Base-by-base conservation (phyloP, 2,888 invertebrate species). In the Trissonchulus latispiculum region DNA sequence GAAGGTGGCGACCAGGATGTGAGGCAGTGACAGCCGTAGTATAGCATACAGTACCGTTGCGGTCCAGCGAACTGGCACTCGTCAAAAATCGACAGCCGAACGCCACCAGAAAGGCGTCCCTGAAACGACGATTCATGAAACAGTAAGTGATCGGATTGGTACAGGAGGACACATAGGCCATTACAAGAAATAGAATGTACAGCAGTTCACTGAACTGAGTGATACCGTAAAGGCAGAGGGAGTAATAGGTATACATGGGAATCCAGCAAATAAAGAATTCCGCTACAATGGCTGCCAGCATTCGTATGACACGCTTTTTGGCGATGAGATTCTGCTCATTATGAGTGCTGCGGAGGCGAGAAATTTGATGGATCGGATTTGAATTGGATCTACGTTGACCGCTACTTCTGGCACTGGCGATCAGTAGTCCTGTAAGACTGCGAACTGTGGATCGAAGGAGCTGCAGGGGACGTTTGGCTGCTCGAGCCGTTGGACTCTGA, bases 211-310 rank as follows among this genome's bases (percentile, higher is more conserved):
- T 48, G 48, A 15, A 48, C 48, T 15, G 48, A 8, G 23, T 48
- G 48, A 8, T 8, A 48, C 48, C 48, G 48, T 48, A 48, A 15
- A 48, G 23, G 8, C 8, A 15, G 8, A 23, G 8, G 48, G 48
- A 15, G 48, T 48, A 15, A 31, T 31, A 48, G 15, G 90, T 88
- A 80, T 91, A 91, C 0, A 91, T 83, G 0, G 94, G 93, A 0
- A 92, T 90, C 93, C 93, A 94, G 83, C 92, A 93, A 18, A 93
- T 87, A 84, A 94, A 93, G 83, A 93, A 94, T 81, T 93, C 92
- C 69, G 91, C 84, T 2, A 94, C 92, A 23, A 94, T 89, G 2
- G 92, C 92, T 79, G 92, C 92, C 62, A 94, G 87, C 93, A 94
- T 94, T 15, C 8, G 69, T 23, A 79, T 78, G 61, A 78, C 78